phyloP scores from a whole-genome alignment of 2,888 invertebrate species.

The Spilarctia lutea region DNA sequence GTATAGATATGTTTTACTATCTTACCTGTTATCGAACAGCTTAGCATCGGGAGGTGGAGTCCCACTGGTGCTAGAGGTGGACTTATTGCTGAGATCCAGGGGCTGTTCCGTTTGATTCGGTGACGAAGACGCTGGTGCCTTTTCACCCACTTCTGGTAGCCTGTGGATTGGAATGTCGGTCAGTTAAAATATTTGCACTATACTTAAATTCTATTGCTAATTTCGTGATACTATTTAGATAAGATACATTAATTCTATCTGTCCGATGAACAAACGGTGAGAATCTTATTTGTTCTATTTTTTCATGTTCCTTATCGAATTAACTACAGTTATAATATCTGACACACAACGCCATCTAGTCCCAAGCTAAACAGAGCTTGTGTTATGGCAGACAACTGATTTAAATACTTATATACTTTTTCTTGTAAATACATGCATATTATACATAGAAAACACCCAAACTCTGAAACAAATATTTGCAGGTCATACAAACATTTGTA shows the following conservation, averaged over 20 bases:
- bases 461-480: too few species aligned
- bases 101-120: conserved; percentile 90
- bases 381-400: too few species aligned
- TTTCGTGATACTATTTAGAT: not conserved
- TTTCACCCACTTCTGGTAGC: conserved; percentile 71
- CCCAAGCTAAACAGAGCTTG: too few species aligned
- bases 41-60: conserved; percentile 86
- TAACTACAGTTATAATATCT: too few species aligned
- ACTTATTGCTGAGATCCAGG: conserved; percentile 94
- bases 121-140: conserved; percentile 77
- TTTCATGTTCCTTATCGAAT: too few species aligned
- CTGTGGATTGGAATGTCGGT: conserved; percentile 50
- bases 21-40: conserved; percentile 90
- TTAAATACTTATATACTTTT: too few species aligned
- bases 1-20: too few species aligned
- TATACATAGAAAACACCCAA: too few species aligned
- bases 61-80: conserved; percentile 84
- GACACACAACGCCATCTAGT: too few species aligned
- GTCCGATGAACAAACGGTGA: not conserved
- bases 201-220: not conserved
- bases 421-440: too few species aligned
- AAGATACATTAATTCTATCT: not conserved
- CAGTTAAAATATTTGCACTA: not conserved
- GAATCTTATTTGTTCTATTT: too few species aligned
- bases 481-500: too few species aligned